These are phyloP conservation scores for Drosophila nebulosa DNA, from an alignment of 1,140 invertebrate species.

Conservation along the genomic window DNA sequence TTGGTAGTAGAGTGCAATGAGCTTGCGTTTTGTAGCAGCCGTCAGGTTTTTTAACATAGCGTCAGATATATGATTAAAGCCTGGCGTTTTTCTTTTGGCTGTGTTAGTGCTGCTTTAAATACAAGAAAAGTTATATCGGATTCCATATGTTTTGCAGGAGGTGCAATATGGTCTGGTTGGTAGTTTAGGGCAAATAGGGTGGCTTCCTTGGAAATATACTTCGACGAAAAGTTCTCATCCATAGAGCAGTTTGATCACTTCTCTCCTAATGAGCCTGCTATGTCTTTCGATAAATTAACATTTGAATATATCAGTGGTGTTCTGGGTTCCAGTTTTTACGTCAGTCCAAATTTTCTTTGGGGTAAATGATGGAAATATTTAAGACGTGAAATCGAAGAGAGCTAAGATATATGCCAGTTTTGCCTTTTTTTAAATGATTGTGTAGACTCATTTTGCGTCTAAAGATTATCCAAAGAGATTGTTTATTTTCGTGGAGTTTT, in stretches of 20 bases:
- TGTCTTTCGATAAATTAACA: no score
- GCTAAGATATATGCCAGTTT: no score
- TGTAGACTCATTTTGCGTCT: no score
- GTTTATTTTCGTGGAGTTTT: no score
- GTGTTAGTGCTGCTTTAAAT: slow-evolving; percentile 2
- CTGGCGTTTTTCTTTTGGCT: slow-evolving; percentile 1
- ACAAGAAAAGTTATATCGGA: background rate
- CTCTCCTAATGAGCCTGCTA: background rate
- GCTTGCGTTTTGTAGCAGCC: background rate
- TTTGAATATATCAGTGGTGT: no score
- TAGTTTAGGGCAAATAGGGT: background rate
- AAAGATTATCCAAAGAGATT: no score
- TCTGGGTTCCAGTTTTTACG: no score
- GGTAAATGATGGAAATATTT: no score
- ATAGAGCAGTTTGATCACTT: background rate
- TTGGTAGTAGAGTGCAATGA: slow-evolving; percentile 4
- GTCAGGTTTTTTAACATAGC: slow-evolving; percentile 12
- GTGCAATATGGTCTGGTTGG: background rate
- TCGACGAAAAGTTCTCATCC: background rate
- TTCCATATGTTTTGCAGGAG: background rate
- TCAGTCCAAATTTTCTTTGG: no score
- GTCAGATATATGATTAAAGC: background rate
- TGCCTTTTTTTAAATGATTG: no score
- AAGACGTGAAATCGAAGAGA: no score
- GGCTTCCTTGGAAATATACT: background rate